Conservation (phyloP, 2,797 vertebrate species). For the Darevskia nairensis region DNA sequence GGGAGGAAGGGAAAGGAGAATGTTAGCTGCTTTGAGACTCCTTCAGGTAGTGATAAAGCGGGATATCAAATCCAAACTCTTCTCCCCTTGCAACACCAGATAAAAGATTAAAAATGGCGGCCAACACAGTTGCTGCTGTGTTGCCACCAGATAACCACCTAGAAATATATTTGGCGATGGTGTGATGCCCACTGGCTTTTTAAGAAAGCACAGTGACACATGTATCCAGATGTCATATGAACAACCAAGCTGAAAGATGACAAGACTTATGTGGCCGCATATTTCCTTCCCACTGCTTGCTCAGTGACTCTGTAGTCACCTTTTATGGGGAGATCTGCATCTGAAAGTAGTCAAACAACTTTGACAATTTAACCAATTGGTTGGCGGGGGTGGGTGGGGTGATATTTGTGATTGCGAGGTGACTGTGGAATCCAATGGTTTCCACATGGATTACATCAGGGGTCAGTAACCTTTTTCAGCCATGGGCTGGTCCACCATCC, state of each 20-base stretch:
- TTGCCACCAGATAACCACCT: neutral
- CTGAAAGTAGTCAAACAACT: neutral
- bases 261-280: neutral
- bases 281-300: neutral
- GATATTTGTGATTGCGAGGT: neutral
- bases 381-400: no score
- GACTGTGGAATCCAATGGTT: neutral
- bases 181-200: neutral
- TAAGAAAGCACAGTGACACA: neutral
- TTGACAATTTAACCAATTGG: neutral
- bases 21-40: no score
- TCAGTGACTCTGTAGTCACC: neutral
- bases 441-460: no score
- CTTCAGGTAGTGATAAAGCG: no score
- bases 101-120: neutral
- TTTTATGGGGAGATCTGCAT: neutral
- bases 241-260: neutral
- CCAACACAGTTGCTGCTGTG: neutral
- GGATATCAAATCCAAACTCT: no score
- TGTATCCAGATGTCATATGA: neutral
- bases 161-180: neutral
- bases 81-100: neutral
- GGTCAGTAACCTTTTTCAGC: no score
- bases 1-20: no score
- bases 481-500: no score